Percentiles rank a stretch among this genome's conserved stretches.
Conservation (phyloP, 2,113 vertebrate genomes). For the Thamnophis sirtalis region DNA sequence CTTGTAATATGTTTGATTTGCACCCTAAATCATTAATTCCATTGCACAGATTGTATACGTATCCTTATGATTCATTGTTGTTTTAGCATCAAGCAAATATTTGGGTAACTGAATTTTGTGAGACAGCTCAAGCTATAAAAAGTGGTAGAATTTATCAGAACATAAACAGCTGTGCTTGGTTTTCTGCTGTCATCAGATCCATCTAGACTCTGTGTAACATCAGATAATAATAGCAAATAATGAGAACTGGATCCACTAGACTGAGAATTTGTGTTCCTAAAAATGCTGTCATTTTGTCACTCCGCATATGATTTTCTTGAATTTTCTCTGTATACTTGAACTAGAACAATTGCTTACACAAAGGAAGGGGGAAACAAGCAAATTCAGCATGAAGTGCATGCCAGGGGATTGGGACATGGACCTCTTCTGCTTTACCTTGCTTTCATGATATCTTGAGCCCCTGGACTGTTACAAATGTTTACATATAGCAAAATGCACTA, state of each 20-base stretch:
- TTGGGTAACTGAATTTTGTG: constrained; percentile 10
- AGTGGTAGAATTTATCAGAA: constrained; percentile 3
- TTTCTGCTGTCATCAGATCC: constrained; percentile 13
- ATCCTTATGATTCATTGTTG: constrained; percentile 11
- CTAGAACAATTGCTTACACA: constrained; percentile 6
- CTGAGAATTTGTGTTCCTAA: constrained; percentile 7
- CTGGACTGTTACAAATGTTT: constrained; percentile 28
- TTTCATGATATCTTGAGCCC: constrained; percentile 24
- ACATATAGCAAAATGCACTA: constrained; percentile 36
- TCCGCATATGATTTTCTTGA: constrained; percentile 2
- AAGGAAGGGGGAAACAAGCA: neutral
- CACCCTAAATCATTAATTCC: constrained; percentile 4
- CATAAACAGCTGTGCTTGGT: constrained; percentile 1
- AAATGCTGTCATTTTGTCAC: constrained; percentile 8
- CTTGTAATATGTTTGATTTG: constrained; percentile 13
- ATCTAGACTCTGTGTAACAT: constrained; percentile 2
- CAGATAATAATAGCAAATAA: constrained; percentile 8
- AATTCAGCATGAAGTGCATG: constrained; percentile 21
- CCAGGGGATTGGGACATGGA: constrained; percentile 14
- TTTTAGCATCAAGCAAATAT: constrained; percentile 5
- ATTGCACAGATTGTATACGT: constrained; percentile 19
- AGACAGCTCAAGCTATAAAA: neutral
- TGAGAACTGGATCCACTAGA: constrained; percentile 17
- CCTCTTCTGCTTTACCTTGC: constrained; percentile 5
- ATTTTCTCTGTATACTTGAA: constrained; percentile 7